phyloP scores from a whole-genome alignment of 1,140 invertebrate genomes.

The Plectus sambesii region DNA sequence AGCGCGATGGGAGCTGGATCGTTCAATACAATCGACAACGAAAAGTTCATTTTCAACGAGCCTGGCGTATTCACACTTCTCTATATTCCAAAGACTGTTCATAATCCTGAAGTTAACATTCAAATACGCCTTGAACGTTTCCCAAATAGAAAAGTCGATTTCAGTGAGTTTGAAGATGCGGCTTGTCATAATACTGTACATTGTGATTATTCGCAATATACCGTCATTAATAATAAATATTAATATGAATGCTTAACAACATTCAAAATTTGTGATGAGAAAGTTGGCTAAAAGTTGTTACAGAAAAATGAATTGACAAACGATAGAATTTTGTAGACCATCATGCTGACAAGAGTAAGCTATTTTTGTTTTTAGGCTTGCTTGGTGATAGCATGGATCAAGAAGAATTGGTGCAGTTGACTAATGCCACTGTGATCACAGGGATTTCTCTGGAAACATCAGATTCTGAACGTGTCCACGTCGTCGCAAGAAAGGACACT shows the following conservation, averaged over 20 bases:
- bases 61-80: slow-evolving; percentile 44
- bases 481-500: not conserved
- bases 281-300: too few species aligned
- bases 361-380: too few species aligned
- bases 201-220: too few species aligned
- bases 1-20: slow-evolving; percentile 30
- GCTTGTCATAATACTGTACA: too few species aligned
- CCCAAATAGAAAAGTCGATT: slow-evolving; percentile 41
- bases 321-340: too few species aligned
- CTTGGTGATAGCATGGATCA: too few species aligned
- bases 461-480: not conserved
- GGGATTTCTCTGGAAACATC: not conserved
- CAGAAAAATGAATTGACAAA: too few species aligned
- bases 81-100: slow-evolving; percentile 39
- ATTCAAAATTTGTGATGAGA: too few species aligned
- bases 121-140: slow-evolving; percentile 42
- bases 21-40: slow-evolving; percentile 43
- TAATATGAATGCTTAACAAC: too few species aligned
- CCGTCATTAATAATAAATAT: too few species aligned
- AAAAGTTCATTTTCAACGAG: slow-evolving; percentile 45
- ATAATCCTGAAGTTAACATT: slow-evolving; percentile 42
- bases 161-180: slow-evolving; percentile 30
- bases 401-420: not conserved
- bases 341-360: too few species aligned
- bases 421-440: not conserved